Evolutionary conservation across 2,797 vertebrate species (phyloP).

Genomic region (Sebastes iracundus): DNA sequence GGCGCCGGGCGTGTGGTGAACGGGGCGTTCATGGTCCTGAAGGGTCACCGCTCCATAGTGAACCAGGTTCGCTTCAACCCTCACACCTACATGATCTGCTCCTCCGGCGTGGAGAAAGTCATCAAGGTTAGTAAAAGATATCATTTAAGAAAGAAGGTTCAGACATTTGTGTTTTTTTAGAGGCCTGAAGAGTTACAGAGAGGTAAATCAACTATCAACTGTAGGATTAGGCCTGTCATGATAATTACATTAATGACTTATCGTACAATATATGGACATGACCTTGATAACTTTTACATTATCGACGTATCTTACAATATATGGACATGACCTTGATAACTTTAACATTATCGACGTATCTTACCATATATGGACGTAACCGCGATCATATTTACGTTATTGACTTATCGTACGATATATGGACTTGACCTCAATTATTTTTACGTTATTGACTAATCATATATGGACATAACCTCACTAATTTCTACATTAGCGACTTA

Average conservation of each 20-base stretch:
- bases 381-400: too few species aligned
- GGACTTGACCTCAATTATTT: accelerated
- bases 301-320: accelerated
- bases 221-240: too few species aligned
- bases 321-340: too few species aligned
- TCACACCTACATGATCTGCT: constrained; percentile 99
- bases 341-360: accelerated
- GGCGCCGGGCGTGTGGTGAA: constrained; percentile 96
- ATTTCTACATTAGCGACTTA: too few species aligned
- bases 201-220: neutral
- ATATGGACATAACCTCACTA: too few species aligned
- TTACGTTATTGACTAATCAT: accelerated
- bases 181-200: neutral
- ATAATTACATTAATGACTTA: neutral
- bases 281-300: accelerated
- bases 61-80: constrained; percentile 99
- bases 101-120: constrained; percentile 98
- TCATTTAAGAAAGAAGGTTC: neutral
- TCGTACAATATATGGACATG: neutral
- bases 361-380: too few species aligned
- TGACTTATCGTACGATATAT: too few species aligned
- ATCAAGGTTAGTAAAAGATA: constrained; percentile 89
- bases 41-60: constrained; percentile 98
- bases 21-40: constrained; percentile 97
- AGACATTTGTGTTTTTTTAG: neutral